Evolutionary conservation across 2,888 invertebrate species (phyloP).

Genomic region (Allophyes oxyacanthae): DNA sequence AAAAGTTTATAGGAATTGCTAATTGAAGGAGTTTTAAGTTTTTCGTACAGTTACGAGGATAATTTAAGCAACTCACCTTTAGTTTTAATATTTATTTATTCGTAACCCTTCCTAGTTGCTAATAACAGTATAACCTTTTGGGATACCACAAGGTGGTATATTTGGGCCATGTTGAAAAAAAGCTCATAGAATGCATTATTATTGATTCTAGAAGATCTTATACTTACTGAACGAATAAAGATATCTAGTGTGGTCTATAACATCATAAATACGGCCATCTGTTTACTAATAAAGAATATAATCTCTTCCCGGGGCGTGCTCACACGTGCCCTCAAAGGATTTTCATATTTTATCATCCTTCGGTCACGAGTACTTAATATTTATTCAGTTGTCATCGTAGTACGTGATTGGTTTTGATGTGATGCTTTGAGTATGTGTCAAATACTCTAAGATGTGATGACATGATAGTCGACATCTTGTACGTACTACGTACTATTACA

Average conservation of each 20-base stretch:
- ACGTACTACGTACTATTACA: no score
- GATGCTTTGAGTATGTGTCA: no score
- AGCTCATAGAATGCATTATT: no score
- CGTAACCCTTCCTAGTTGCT: no score
- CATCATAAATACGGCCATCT: constrained; percentile 5
- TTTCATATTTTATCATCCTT: constrained; percentile 44
- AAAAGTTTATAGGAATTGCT: constrained; percentile 20
- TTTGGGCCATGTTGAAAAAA: no score
- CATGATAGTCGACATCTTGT: constrained; percentile 4
- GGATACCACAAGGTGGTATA: no score
- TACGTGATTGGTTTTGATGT: constrained; percentile 45
- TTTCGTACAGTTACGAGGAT: background rate
- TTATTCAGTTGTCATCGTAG: constrained; percentile 42
- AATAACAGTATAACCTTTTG: no score
- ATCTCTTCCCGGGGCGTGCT: constrained; percentile 30
- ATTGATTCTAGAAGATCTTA: background rate
- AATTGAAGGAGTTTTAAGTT: constrained; percentile 13
- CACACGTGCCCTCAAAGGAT: constrained; percentile 42
- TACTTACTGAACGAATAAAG: no score
- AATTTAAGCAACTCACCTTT: no score
- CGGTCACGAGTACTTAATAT: constrained; percentile 25
- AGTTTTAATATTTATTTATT: no score
- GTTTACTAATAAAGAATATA: constrained; percentile 29
- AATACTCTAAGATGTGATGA: constrained; percentile 23
- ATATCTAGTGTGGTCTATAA: background rate